phyloP scores from a whole-genome alignment of 2,888 invertebrate species.

The Tortrix viridana region DNA sequence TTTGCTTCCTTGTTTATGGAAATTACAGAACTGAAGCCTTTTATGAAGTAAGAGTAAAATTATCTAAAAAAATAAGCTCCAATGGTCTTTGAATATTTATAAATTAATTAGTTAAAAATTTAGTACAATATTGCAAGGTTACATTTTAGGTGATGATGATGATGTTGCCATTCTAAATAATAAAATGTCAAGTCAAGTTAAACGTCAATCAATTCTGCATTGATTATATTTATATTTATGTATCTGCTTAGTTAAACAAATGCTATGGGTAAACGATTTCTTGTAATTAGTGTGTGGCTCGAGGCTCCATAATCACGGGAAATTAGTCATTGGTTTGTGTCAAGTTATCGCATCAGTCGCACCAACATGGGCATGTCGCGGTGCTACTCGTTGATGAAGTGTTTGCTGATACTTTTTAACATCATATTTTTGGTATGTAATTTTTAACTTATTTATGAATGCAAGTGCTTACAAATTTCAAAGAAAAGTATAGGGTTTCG shows the following conservation, averaged over 20 bases:
- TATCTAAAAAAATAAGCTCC: background rate
- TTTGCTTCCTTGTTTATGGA: background rate
- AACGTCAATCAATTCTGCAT: slow-evolving; percentile 24
- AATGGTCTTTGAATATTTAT: too few relatives aligned
- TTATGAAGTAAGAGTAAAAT: background rate
- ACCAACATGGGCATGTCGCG: slow-evolving; percentile 86
- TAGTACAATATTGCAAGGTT: too few relatives aligned
- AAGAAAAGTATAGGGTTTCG: background rate
- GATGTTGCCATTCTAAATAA: slow-evolving; percentile 13
- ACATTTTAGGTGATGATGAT: background rate
- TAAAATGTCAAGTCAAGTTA: slow-evolving; percentile 28
- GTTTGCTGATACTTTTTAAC: slow-evolving; percentile 88
- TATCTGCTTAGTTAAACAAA: slow-evolving; percentile 27
- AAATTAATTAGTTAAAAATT: too few relatives aligned
- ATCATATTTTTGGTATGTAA: slow-evolving; percentile 89
- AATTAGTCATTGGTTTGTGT: slow-evolving; percentile 13
- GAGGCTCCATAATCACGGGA: background rate
- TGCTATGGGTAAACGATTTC: slow-evolving; percentile 10
- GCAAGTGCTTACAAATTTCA: slow-evolving; percentile 7
- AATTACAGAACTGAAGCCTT: background rate
- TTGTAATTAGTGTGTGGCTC: slow-evolving; percentile 21
- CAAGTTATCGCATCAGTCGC: slow-evolving; percentile 9
- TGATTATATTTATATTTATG: slow-evolving; percentile 10
- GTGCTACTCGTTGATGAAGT: slow-evolving; percentile 89
- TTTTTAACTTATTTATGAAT: slow-evolving; percentile 21